Evolutionary conservation across 2,797 vertebrate genomes (phyloP).

Genomic region (Sebastes cheni): DNA sequence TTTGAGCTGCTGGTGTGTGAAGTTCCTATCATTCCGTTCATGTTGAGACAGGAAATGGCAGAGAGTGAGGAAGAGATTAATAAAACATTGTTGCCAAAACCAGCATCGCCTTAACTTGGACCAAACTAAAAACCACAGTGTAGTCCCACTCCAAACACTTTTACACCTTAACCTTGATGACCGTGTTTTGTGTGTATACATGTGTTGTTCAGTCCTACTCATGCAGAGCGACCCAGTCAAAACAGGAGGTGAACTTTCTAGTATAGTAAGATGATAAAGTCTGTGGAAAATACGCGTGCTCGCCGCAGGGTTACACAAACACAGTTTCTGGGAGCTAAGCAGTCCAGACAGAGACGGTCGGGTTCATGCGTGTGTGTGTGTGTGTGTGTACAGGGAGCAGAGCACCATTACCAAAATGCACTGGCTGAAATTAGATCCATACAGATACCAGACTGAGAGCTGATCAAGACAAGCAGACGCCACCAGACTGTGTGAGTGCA

Average conservation of each 20-base stretch:
- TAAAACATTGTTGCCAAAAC: conserved; percentile 76
- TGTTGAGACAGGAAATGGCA: conserved; percentile 82
- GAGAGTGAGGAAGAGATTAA: conserved; percentile 74
- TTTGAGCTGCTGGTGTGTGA: conserved; percentile 62
- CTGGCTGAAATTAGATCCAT: conserved; percentile 85
- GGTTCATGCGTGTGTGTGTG: background rate
- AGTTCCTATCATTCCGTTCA: conserved; percentile 84
- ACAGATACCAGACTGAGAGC: conserved; percentile 85
- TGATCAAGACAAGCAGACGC: conserved; percentile 88
- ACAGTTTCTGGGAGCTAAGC: conserved; percentile 45
- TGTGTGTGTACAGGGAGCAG: conserved; percentile 31
- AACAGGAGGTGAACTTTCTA: conserved; percentile 33
- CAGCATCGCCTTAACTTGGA: conserved; percentile 58
- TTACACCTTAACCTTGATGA: conserved; percentile 23
- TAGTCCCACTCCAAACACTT: conserved; percentile 55
- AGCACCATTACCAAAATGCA: conserved; percentile 84
- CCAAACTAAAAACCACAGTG: conserved; percentile 51
- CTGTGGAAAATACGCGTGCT: conserved; percentile 47
- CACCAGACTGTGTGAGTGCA: conserved; percentile 77
- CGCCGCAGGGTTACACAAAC: conserved; percentile 29
- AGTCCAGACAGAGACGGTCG: conserved; percentile 45
- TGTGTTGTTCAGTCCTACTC: conserved; percentile 24
- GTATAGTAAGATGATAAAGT: conserved; percentile 22
- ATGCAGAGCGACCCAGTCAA: conserved; percentile 23
- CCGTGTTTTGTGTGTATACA: background rate